phyloP scores from a whole-genome alignment of 2,113 vertebrate species.

The Triplophysa rosa region DNA sequence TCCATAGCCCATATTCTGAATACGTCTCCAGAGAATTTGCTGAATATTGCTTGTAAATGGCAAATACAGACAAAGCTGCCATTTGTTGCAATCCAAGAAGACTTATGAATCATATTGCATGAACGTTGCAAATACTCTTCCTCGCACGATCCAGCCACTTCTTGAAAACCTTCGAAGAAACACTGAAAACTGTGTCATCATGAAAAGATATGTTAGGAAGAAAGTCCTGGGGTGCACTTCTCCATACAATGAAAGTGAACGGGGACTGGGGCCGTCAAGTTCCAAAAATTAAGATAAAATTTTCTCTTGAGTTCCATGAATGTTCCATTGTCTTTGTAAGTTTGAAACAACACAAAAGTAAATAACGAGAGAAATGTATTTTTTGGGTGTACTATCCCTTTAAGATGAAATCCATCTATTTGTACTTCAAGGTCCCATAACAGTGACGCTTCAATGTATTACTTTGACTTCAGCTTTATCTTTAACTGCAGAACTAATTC shows the following conservation, averaged over 20 bases:
- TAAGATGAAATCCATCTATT: background rate
- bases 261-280: too few relatives aligned
- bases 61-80: background rate
- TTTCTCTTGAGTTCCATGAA: too few relatives aligned
- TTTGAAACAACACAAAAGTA: background rate
- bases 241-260: too few relatives aligned
- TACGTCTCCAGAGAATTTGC: slow-evolving; percentile 6
- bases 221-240: too few relatives aligned
- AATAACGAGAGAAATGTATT: background rate
- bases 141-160: background rate
- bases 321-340: background rate
- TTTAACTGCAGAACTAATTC: background rate
- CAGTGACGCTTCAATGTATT: background rate
- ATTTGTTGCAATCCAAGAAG: slow-evolving; percentile 4
- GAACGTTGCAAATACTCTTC: background rate
- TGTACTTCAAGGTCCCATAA: background rate
- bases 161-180: too few relatives aligned
- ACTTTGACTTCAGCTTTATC: background rate
- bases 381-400: background rate
- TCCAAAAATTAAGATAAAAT: too few relatives aligned
- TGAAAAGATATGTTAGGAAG: too few relatives aligned
- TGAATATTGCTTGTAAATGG: background rate
- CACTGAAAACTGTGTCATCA: too few relatives aligned
- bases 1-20: slow-evolving; percentile 15
- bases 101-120: background rate